Evolutionary conservation across 2,888 invertebrate genomes (phyloP).

Genomic region (Theodoxus fluviatilis): DNA sequence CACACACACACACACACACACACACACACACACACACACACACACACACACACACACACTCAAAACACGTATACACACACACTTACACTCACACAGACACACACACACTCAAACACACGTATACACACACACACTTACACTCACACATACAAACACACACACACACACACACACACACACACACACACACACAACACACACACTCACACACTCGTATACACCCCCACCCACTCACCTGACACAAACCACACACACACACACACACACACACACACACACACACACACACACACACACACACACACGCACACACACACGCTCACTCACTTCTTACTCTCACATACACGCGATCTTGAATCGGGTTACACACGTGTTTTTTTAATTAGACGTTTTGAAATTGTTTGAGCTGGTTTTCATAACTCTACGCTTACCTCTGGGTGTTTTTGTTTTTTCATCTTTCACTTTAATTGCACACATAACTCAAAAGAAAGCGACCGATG

Average conservation of each 20-base stretch:
- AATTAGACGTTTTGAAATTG: constrained; percentile 13
- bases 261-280: background rate
- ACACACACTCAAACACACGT: constrained; percentile 7
- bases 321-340: background rate
- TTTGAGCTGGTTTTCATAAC: background rate
- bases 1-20: constrained; percentile 6
- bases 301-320: background rate
- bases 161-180: constrained; percentile 15
- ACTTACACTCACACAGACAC: constrained; percentile 1
- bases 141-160: constrained; percentile 3
- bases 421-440: background rate
- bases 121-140: constrained; percentile 11
- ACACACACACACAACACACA: background rate
- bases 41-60: background rate
- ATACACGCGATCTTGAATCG: background rate
- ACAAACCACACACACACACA: background rate
- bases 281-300: background rate
- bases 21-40: background rate
- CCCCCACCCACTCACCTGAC: background rate
- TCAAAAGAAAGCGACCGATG: too few relatives aligned
- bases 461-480: too few relatives aligned
- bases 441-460: background rate
- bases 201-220: background rate
- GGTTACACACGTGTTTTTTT: too few relatives aligned
- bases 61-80: background rate